Evolutionary conservation across 2,797 vertebrate species (phyloP).

Genomic region (Onychomys arenicola): DNA sequence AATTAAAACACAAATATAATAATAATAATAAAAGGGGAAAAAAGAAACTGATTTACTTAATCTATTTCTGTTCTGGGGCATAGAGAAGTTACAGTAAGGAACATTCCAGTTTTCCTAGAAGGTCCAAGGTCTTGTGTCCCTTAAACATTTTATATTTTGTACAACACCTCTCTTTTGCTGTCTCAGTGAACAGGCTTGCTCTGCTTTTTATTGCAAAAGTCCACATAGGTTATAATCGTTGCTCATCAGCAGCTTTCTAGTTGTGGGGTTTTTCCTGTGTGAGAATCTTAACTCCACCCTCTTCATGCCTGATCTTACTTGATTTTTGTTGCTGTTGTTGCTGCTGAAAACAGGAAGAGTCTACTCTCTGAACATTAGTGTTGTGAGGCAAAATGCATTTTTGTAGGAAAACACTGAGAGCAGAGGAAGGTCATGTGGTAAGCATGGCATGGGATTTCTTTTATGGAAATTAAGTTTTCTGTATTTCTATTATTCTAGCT

Average conservation of each 20-base stretch:
- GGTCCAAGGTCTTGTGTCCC: background rate
- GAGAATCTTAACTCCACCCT: constrained; percentile 33
- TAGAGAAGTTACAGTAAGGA: background rate
- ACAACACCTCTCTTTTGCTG: background rate
- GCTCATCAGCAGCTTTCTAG: background rate
- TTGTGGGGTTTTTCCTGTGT: background rate
- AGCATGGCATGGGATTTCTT: background rate
- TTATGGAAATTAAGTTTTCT: background rate
- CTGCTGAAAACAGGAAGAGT: background rate
- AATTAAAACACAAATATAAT: too few species aligned
- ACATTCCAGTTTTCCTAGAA: constrained; percentile 22
- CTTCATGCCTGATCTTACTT: background rate
- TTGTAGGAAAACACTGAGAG: constrained; percentile 22
- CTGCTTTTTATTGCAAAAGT: background rate
- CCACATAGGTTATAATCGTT: background rate
- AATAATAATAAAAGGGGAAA: too few species aligned
- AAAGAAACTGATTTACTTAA: too few species aligned
- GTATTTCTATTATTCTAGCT: constrained; percentile 15
- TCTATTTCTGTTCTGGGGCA: constrained; percentile 16
- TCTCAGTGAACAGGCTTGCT: background rate
- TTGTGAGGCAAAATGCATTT: background rate
- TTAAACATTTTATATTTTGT: constrained; percentile 52
- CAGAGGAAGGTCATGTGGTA: background rate
- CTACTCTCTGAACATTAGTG: background rate
- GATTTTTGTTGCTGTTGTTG: background rate